phyloP scores from a whole-genome alignment of 2,113 vertebrate genomes.

The Mus musculus region DNA sequence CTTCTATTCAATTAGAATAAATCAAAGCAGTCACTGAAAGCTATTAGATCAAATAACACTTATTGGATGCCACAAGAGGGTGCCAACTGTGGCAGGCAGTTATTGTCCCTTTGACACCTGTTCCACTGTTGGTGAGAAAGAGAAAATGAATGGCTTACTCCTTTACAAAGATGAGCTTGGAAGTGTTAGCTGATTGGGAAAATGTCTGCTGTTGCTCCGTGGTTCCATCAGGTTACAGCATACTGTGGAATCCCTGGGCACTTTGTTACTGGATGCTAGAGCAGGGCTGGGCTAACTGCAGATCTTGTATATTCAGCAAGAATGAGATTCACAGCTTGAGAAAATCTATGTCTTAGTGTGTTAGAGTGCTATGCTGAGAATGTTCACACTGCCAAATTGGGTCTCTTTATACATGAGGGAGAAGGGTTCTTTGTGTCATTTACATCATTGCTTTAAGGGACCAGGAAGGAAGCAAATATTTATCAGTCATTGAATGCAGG shows the following conservation, averaged over 20 bases:
- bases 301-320: background rate
- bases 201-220: background rate
- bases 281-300: background rate
- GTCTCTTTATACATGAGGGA: background rate
- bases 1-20: constrained; percentile 1
- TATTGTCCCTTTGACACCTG: background rate
- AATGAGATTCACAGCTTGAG: background rate
- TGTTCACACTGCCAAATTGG: background rate
- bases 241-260: background rate
- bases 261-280: background rate
- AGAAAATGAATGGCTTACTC: background rate
- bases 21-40: background rate
- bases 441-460: background rate
- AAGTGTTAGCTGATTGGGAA: background rate
- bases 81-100: background rate
- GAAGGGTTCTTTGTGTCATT: background rate
- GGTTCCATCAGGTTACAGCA: no score
- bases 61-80: background rate
- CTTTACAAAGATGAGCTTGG: background rate
- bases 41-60: background rate
- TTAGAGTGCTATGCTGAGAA: background rate
- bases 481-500: background rate
- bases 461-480: background rate
- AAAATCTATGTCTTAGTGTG: background rate
- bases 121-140: background rate